These are phyloP conservation scores for Andrena cerasifolii DNA, from an alignment of 1,140 invertebrate genomes.

Conservation along the genomic window DNA sequence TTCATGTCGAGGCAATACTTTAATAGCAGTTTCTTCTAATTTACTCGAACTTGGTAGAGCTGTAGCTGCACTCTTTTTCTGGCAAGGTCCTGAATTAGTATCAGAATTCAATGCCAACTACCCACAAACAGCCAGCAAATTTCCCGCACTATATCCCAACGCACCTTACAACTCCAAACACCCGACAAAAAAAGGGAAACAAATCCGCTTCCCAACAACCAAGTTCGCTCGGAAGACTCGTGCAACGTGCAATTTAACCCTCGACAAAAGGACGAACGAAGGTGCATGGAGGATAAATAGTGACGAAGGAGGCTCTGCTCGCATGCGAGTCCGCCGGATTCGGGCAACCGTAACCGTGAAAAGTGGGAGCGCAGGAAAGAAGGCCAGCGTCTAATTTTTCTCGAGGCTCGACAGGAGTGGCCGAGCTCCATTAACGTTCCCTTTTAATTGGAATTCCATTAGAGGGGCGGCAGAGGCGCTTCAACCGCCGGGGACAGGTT, in stretches of 20 bases:
- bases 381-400: no score
- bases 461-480: not conserved
- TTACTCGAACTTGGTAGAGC: no score
- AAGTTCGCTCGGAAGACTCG: not conserved
- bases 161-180: no score
- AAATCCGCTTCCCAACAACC: not conserved
- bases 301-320: not conserved
- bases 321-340: not conserved
- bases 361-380: not conserved
- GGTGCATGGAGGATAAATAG: conserved; percentile 10
- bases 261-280: conserved; percentile 19
- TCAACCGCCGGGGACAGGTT: not conserved
- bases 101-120: no score
- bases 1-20: no score
- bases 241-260: conserved; percentile 12
- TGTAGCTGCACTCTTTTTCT: no score
- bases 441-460: conserved; percentile 16
- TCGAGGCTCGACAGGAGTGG: not conserved
- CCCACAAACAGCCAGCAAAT: no score
- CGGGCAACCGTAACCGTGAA: not conserved
- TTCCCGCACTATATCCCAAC: no score
- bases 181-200: no score
- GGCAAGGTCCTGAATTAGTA: no score
- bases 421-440: not conserved
- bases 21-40: no score